phyloP scores from a whole-genome alignment of 2,797 vertebrate genomes.

The Trachops cirrhosus region DNA sequence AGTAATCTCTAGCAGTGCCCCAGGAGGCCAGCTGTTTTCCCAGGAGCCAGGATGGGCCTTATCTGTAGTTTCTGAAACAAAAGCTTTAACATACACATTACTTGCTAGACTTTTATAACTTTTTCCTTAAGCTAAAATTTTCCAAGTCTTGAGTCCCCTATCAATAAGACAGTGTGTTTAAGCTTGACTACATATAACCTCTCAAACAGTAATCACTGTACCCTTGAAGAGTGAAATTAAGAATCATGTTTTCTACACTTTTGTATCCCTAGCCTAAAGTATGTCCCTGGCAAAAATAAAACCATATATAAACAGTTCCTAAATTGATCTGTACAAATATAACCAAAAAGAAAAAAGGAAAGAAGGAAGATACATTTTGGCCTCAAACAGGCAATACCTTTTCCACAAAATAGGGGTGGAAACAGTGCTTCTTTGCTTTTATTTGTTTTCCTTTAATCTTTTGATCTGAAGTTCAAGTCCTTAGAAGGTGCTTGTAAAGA shows the following conservation, averaged over 20 bases:
- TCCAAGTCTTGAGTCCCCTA: no score
- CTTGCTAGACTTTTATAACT: no score
- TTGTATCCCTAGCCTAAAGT: neutral
- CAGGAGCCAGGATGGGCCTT: no score
- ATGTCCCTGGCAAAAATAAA: neutral
- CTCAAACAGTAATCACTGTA: neutral
- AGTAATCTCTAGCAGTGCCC: no score
- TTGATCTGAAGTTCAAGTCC: slow-evolving; percentile 58
- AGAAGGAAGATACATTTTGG: neutral
- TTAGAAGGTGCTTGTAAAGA: slow-evolving; percentile 16
- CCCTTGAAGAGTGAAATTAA: neutral
- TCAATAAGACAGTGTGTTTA: neutral
- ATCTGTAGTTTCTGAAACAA: no score
- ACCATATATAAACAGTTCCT: neutral
- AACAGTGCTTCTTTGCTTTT: neutral
- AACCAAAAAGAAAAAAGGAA: neutral
- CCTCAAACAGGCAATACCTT: neutral
- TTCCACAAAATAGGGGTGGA: neutral
- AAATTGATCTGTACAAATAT: neutral
- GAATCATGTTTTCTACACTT: neutral
- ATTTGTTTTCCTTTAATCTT: slow-evolving; percentile 63
- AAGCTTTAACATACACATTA: no score
- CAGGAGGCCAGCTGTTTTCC: no score
- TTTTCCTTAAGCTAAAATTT: no score
- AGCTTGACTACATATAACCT: neutral